These are phyloP conservation scores for Ophion obscuratus DNA, from an alignment of 2,888 invertebrate genomes.

Conservation along the genomic window DNA sequence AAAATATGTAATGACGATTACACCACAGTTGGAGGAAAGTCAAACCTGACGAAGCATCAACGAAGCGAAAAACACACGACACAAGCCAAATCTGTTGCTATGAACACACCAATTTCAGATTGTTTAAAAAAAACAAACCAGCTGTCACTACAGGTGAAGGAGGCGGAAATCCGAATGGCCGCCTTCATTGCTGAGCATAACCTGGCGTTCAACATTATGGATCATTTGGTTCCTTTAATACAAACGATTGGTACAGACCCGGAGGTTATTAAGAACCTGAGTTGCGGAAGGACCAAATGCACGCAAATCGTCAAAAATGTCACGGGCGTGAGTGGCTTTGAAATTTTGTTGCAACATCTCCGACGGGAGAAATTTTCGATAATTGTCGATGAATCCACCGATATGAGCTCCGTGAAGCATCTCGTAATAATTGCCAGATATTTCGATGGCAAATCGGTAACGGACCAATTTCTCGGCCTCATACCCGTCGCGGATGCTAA, in stretches of 20 bases:
- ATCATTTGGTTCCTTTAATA: conserved; percentile 69
- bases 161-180: conserved; percentile 63
- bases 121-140: conserved; percentile 19
- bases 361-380: conserved; percentile 58
- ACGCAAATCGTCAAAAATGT: conserved; percentile 68
- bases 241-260: conserved; percentile 68
- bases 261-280: conserved; percentile 68
- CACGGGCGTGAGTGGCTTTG: conserved; percentile 7
- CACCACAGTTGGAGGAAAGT: conserved; percentile 31
- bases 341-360: conserved; percentile 10
- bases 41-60: conserved; percentile 30
- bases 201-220: conserved; percentile 68
- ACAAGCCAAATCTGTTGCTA: conserved; percentile 8
- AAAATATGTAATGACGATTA: conserved; percentile 29
- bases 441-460: conserved; percentile 34
- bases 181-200: conserved; percentile 72
- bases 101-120: conserved; percentile 8
- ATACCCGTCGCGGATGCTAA: conserved; percentile 59
- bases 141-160: conserved; percentile 51
- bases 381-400: conserved; percentile 68
- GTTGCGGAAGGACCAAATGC: conserved; percentile 67
- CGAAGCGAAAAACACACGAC: conserved; percentile 29
- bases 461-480: conserved; percentile 52
- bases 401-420: conserved; percentile 37
- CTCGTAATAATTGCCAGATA: conserved; percentile 50